Conservation (phyloP, 2,888 invertebrate genomes). For the Caenorhabditis virilis region DNA sequence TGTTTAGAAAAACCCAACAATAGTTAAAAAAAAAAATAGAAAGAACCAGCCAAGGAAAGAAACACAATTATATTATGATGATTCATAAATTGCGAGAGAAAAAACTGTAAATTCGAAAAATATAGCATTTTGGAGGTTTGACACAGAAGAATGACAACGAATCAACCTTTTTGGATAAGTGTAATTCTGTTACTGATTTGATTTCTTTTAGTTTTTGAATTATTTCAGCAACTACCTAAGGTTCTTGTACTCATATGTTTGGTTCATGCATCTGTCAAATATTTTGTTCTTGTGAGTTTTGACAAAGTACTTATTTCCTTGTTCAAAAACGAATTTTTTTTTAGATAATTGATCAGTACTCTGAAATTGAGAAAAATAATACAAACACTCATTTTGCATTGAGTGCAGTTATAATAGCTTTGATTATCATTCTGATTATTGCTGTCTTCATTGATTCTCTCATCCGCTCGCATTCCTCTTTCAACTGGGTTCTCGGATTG, state of each 20-base stretch:
- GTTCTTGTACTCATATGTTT: not conserved
- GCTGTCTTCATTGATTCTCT: constrained; percentile 4
- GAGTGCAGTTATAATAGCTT: constrained; percentile 4
- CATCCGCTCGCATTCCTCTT: constrained; percentile 8
- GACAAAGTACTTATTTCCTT: not conserved
- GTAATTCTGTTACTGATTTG: too few relatives aligned
- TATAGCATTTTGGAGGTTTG: too few relatives aligned
- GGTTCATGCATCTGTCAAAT: not conserved
- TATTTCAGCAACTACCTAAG: too few relatives aligned
- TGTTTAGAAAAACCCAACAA: too few relatives aligned
- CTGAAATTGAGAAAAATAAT: not conserved
- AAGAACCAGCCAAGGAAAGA: too few relatives aligned
- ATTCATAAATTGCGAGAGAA: too few relatives aligned
- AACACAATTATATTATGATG: too few relatives aligned
- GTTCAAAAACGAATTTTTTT: not conserved
- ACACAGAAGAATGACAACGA: too few relatives aligned
- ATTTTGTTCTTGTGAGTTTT: not conserved
- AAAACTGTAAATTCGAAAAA: too few relatives aligned
- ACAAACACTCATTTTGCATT: constrained; percentile 28
- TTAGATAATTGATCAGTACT: constrained; percentile 10
- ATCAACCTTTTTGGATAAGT: too few relatives aligned
- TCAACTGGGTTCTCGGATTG: constrained; percentile 15
- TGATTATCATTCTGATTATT: constrained; percentile 6
- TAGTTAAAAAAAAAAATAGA: too few relatives aligned
- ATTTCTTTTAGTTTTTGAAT: too few relatives aligned